phyloP scores from a whole-genome alignment of 2,888 invertebrate species.

The Erpobdella octoculata region DNA sequence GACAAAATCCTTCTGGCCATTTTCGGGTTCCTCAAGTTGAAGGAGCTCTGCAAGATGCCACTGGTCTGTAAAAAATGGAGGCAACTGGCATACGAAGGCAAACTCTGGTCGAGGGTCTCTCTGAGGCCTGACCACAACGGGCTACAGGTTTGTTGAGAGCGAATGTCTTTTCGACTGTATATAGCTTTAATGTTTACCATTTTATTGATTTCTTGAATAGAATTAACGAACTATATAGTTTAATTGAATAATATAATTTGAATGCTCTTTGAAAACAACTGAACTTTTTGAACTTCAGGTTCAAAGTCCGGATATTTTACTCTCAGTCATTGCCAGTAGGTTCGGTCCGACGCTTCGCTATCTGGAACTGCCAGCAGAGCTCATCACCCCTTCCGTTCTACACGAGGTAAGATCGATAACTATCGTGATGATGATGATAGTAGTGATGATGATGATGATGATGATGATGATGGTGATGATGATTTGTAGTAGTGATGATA shows the following conservation, averaged over 20 bases:
- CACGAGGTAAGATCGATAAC: conserved; percentile 74
- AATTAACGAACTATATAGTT: neutral
- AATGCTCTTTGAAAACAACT: no score
- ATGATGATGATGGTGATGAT: conserved; percentile 29
- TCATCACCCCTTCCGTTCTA: conserved; percentile 89
- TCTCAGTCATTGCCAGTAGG: conserved; percentile 68
- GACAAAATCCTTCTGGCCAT: conserved; percentile 89
- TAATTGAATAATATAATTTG: no score
- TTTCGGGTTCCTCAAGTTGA: conserved; percentile 85
- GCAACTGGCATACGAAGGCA: conserved; percentile 84
- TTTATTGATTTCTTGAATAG: neutral
- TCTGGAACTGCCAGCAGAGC: conserved; percentile 72
- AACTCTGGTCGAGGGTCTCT: conserved; percentile 89
- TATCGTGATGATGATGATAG: conserved; percentile 30
- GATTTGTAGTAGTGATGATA: no score
- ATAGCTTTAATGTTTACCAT: neutral
- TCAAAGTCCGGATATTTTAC: conserved; percentile 71
- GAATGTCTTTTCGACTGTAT: neutral
- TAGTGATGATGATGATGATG: conserved; percentile 28
- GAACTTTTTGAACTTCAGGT: no score
- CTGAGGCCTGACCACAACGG: conserved; percentile 92
- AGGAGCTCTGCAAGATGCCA: conserved; percentile 85
- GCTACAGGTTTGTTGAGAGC: conserved; percentile 64
- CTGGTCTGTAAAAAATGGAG: conserved; percentile 93
- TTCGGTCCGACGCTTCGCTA: conserved; percentile 46